Evolutionary conservation across 1,140 invertebrate species (phyloP), one percentile per base, ranked within the genome.

Genomic region (Laodelphax striatellus): DNA sequence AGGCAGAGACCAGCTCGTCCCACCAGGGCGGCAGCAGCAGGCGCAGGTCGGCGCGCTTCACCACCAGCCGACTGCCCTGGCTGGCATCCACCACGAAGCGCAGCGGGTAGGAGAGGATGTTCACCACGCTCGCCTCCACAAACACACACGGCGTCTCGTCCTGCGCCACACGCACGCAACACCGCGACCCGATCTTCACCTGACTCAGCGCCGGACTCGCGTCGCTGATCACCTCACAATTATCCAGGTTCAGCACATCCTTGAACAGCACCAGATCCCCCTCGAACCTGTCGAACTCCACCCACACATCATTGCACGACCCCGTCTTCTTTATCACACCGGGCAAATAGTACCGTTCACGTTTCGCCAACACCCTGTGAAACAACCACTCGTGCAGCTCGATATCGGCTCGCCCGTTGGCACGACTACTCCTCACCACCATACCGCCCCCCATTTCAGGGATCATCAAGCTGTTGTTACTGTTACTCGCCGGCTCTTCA

Each of bases 1-100:
- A 5, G 6, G 21, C 76, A 50, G 79, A 73, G 68, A 92, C 90
- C 46, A 97, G 74, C 73, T 98, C 94, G 68, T 97, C 94, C 75
- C 84, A 90, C 94, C 94, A 98, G 0, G 94, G 94, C 13, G 94
- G 92, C 69, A 88, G 82, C 57, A 97, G 72, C 1, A 97, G 80
- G n/a, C 94, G 80, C 41, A 97, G 73, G 71, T 94, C 91, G 1
- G 94, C 90, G 31, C 94, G 78, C 66, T 87, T 87, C 54, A 93
- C 85, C 63, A 83, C 78, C 61, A 74, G 73, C 65, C 75, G 74
- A 65, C 74, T 69, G 67, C 56, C 58, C 74, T 74, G 19, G 70
- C 71, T 17, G 75, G 73, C 55, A 72, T 73, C 5, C 21, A 95
- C 88, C 59, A 84, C 77, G 75, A 93, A 94, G 69, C 85, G 81